phyloP scores from a whole-genome alignment of 2,888 invertebrate genomes.

The Rhingia campestris region DNA sequence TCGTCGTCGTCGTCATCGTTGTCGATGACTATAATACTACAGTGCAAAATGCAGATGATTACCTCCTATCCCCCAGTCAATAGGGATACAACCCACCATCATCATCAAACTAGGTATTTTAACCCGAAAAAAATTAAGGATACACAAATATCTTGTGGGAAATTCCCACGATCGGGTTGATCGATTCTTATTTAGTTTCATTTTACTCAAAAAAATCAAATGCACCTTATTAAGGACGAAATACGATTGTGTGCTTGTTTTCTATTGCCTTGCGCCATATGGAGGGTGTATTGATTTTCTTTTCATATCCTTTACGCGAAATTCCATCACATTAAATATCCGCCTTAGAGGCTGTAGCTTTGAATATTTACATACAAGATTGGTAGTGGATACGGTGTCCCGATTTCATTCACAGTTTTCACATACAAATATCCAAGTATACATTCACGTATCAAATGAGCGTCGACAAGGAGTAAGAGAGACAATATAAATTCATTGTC shows the following conservation, averaged over 20 bases:
- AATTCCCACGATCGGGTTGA: conserved; percentile 70
- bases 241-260: conserved; percentile 13
- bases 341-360: conserved; percentile 55
- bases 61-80: conserved; percentile 11
- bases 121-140: conserved; percentile 11
- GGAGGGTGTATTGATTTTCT: conserved; percentile 64
- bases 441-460: neutral
- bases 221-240: conserved; percentile 31
- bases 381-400: conserved; percentile 61
- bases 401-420: conserved; percentile 65
- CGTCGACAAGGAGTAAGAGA: conserved; percentile 50
- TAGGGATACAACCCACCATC: conserved; percentile 69
- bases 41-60: conserved; percentile 66
- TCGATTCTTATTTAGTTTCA: conserved; percentile 53
- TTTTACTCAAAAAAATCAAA: conserved; percentile 14
- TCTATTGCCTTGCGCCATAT: conserved; percentile 66
- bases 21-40: conserved; percentile 12
- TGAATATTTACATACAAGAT: conserved; percentile 53
- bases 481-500: conserved; percentile 70
- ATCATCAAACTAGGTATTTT: conserved; percentile 47
- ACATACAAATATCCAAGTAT: neutral
- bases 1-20: conserved; percentile 42
- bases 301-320: conserved; percentile 55
- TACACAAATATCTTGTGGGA: conserved; percentile 30
- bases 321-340: conserved; percentile 63